Conservation (phyloP, 2,113 vertebrate species). For the human region GRCh38 chr4:114944001-114944500, state of each 20-base stretch:
- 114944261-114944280: neutral
- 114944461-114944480: neutral
- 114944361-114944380: neutral
- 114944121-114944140: neutral
- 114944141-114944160: neutral
- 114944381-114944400: neutral
- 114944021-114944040: neutral
- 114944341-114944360: neutral
- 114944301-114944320: neutral
- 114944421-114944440: neutral
- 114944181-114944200: neutral
- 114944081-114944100: neutral
- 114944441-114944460: neutral
- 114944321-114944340: neutral
- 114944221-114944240: neutral
- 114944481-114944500: neutral
- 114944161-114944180: neutral
- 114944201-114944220: neutral
- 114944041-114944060: neutral
- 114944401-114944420: neutral
- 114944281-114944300: neutral
- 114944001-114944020: neutral
- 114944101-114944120: neutral
- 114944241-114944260: neutral
- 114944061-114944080: neutral